Base-by-base conservation (phyloP, 2,888 invertebrate genomes). In the Hybos culiciformis region DNA sequence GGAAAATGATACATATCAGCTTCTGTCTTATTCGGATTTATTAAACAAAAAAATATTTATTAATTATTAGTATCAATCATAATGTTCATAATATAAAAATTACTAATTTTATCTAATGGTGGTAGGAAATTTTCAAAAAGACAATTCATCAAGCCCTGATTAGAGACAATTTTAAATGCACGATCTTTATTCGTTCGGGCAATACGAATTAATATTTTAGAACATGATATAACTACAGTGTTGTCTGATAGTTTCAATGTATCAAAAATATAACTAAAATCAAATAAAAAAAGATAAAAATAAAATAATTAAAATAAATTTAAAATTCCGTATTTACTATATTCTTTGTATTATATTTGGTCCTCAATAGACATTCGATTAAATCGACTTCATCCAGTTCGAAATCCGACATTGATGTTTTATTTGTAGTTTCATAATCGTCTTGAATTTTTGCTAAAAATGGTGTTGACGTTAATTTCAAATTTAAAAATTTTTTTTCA, bases 321-420 rank as follows among this genome's bases (percentile, higher is more conserved):
- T 33, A 11, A 21, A 24, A 19, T 17, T 8, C 20, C 53, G n/a
- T n/a, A n/a, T n/a, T 53, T 61, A 78, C 71, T 74, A 70, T 39
- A 84, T 73, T 49, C 92, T 74, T 48, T 78, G 74, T 19, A 90
- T 62, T 49, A 92, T 76, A 58, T 86, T 80, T 11, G 84, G n/a
- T 82, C 52, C 87, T 71, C 15, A 81, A 56, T 20, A 83, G 66
- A 48, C 82, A 80, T 52, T 78, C 72, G 31, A 90, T 71, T 5
- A 92, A 68, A 70, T 93, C 90, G 23, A 80, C 73, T 68, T 88
- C 86, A 8, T 84, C 80, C 42, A 93, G 65, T 62, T 92, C 85
- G 56, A 83, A 83, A 66, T 94, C 93, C 57, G 86, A 87, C 50
- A 88, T 71, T 45, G 82, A 82, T 42, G 68, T 69, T 42, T 75